phyloP scores from a whole-genome alignment of 2,888 invertebrate species.

The Cataglyphis altisquamis region DNA sequence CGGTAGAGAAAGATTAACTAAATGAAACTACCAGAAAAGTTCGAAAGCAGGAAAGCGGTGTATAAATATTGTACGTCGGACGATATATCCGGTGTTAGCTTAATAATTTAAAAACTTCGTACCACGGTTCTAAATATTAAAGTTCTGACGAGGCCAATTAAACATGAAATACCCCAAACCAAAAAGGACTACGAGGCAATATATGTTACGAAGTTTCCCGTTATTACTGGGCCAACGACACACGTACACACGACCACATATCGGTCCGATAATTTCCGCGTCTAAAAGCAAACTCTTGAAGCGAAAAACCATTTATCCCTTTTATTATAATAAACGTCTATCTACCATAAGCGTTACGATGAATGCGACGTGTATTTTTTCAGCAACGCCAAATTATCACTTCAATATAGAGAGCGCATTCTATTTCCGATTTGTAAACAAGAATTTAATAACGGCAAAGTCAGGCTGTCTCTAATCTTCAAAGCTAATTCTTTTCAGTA shows the following conservation, averaged over 20 bases:
- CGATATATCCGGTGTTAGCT: slow-evolving; percentile 35
- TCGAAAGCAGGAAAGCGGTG: slow-evolving; percentile 39
- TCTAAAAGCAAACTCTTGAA: not conserved
- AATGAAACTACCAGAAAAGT: slow-evolving; percentile 42
- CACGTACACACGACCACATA: not conserved
- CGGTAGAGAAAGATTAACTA: slow-evolving; percentile 38
- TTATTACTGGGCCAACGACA: slow-evolving; percentile 9
- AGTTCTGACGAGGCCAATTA: slow-evolving; percentile 35
- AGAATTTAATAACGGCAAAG: slow-evolving; percentile 50
- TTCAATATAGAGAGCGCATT: not conserved
- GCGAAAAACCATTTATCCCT: not conserved
- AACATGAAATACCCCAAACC: slow-evolving; percentile 18
- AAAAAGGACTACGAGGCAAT: not conserved
- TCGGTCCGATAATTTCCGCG: not conserved
- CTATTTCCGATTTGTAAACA: slow-evolving; percentile 44
- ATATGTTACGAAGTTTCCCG: slow-evolving; percentile 9
- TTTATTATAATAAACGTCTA: slow-evolving; percentile 15
- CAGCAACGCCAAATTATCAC: not conserved
- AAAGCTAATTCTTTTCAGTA: slow-evolving; percentile 46
- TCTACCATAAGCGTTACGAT: not conserved
- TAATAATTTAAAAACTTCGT: slow-evolving; percentile 55
- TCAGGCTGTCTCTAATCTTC: slow-evolving; percentile 28
- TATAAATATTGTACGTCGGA: slow-evolving; percentile 34
- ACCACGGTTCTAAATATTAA: slow-evolving; percentile 37
- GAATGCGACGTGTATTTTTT: not conserved